Evolutionary conservation across 2,797 vertebrate species (phyloP).

Genomic region (Muscicapa comitata): DNA sequence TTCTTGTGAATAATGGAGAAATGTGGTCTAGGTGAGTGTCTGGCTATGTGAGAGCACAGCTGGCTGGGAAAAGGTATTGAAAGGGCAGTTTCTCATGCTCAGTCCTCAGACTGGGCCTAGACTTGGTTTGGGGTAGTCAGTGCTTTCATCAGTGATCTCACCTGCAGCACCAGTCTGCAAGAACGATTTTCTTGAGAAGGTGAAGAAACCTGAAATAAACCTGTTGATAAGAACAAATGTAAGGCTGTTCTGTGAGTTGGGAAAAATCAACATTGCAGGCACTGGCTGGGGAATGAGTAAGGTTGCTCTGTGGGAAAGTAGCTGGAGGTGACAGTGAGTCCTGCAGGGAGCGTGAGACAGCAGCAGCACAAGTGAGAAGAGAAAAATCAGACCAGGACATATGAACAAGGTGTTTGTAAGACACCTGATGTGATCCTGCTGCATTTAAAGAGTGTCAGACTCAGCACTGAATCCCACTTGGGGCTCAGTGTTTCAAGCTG

Average conservation of each 20-base stretch:
- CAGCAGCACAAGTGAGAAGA: background rate
- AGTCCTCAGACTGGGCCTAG: background rate
- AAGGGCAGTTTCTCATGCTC: background rate
- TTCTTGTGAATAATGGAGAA: background rate
- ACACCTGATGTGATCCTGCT: slow-evolving; percentile 24
- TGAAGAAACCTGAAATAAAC: background rate
- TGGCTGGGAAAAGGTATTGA: background rate
- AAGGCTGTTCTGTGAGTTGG: background rate
- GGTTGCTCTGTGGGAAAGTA: slow-evolving; percentile 15
- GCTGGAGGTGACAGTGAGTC: background rate
- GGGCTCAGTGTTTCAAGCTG: background rate
- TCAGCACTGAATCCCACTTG: background rate
- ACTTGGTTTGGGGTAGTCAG: background rate
- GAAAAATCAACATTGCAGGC: background rate
- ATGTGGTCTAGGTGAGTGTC: background rate
- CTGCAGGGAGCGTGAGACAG: background rate
- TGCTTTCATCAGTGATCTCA: background rate
- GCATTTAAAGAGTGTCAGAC: background rate
- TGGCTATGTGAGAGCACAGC: background rate
- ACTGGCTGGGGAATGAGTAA: background rate
- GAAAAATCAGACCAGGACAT: background rate
- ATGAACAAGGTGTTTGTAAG: background rate
- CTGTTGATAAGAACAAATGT: background rate
- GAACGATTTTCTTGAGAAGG: background rate
- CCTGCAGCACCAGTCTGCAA: background rate